Base-by-base conservation (phyloP, 2,888 invertebrate species). In the Drosophila peninsularis region DNA sequence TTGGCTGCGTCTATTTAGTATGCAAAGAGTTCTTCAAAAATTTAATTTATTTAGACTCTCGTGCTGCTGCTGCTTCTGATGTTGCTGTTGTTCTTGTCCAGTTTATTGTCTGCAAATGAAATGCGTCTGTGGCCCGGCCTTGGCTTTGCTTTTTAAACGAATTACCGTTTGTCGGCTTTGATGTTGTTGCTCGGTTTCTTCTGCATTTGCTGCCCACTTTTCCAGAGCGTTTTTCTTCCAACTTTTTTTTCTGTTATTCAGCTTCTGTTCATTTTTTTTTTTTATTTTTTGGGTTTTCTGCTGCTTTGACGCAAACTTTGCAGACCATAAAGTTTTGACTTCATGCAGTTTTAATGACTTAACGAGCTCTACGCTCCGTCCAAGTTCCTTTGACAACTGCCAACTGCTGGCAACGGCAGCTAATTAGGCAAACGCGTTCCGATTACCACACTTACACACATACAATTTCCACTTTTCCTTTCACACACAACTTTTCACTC, bases 331-430 rank as follows among this genome's bases (percentile, higher is more conserved):
- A 86, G 77, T 84, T 80, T 85, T 83, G 86, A 90, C 84, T 90
- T 89, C 82, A 86, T 89, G 80, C 86, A 82, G 82, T 89, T 82
- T 90, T 89, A 90, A 90, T 90, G 89, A 89, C 80, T 80, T 89
- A 85, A 79, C 75, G 80, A 88, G 88, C 84, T 58, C 66, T 63
- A 69, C 88, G 86, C 80, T 77, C 80, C 74, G 56, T 62, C 71
- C 76, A 64, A 76, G 65, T 79, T 79, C 62, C 83, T 83, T 82
- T 82, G 81, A 84, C 79, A 84, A 68, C 55, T n/a, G 58, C 54
- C 69, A 53, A 70, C 52, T 60, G 69, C 57, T 30, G 60, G 47
- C 60, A 73, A 36, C 54, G 76, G 74, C 70, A 88, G 83, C 82
- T 82, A 82, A 82, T 82, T 82, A 82, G 83, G 66, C 86, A 82